Percentiles rank a stretch among this genome's conserved stretches.
phyloP scores from a whole-genome alignment of 2,113 vertebrate species.

The Anhinga rufa region DNA sequence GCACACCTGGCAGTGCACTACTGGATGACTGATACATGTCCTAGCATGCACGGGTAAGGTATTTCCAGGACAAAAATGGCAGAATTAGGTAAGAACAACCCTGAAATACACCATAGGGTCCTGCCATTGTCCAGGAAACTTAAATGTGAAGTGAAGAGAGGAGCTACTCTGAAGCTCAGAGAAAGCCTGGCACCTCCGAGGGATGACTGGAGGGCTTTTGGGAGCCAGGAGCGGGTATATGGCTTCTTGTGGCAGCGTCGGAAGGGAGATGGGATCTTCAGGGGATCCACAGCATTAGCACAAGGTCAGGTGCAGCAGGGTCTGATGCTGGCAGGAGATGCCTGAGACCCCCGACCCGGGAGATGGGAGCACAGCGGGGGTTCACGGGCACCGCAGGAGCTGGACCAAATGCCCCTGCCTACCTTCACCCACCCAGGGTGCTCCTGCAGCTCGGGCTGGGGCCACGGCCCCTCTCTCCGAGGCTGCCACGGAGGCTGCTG shows the following conservation, averaged over 20 bases:
- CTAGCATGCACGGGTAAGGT: background rate
- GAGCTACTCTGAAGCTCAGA: background rate
- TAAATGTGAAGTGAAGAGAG: background rate
- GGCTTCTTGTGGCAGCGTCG: background rate
- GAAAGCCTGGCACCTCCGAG: background rate
- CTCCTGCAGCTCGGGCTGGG: background rate
- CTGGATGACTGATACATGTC: background rate
- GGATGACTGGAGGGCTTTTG: background rate
- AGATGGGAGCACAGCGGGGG: no score
- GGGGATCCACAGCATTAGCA: background rate
- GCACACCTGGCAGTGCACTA: background rate
- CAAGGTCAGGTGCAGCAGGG: background rate
- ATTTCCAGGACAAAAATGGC: background rate
- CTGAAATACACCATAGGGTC: background rate
- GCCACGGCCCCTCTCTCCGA: background rate
- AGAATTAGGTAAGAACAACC: background rate
- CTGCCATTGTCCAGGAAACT: background rate
- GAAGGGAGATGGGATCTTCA: background rate
- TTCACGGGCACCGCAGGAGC: background rate
- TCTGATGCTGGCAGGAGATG: background rate
- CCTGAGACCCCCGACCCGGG: background rate
- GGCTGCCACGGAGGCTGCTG: background rate
- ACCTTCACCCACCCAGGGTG: background rate
- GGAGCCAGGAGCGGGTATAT: fast-evolving
- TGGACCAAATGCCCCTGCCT: no score